Base-by-base conservation (phyloP, 2,797 vertebrate species). In the Bufotes viridis region DNA sequence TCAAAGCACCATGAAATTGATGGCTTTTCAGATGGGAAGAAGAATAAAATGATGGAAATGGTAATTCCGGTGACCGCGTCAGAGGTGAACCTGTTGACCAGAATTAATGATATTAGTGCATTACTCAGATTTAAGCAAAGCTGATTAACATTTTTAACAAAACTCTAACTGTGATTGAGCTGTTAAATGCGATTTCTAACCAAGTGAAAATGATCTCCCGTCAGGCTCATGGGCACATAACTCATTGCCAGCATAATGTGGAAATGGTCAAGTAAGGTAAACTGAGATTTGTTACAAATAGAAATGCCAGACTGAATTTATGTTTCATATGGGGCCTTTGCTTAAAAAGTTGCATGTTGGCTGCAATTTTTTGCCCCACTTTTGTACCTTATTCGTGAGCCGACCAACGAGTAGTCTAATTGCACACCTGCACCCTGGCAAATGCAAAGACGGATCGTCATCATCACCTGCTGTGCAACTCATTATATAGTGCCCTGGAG, bases 1-100 rank as follows among this genome's bases (percentile, higher is more conserved):
- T 98, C 96, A 76, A 96, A 95, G 98, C 98, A 99, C 98, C 98
- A 99, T 90, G 91, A 95, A 82, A 98, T 89, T 81, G 97, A 98
- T 0, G 98, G 98, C 90, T 95, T 97, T 93, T 98, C 95, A 0
- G 98, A 98, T 0, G 98, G 98, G 92, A 99, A 99, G 95, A 99
- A 98, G 94, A 99, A 99, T 74, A 99, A 90, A 70, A 98, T 92
- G 75, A 96, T 97, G 90, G 97, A 95, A 53, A 99, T 97, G 91
- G 97, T 93, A 90, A 99, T 96, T n/a, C 97, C 97, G 0, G 97
- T 99, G 87, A 99, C 98, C 0, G 98, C 98, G 17, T 99, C 98
- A 0, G 98, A 96, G 89, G 98, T 95, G 78, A 97, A 99, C 91
- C 98, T 99, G 92, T 74, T 81, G 91, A 91, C 83, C 86, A 9